Evolutionary conservation across 2,797 vertebrate species (phyloP).

Genomic region (Sebastolobus alascanus): DNA sequence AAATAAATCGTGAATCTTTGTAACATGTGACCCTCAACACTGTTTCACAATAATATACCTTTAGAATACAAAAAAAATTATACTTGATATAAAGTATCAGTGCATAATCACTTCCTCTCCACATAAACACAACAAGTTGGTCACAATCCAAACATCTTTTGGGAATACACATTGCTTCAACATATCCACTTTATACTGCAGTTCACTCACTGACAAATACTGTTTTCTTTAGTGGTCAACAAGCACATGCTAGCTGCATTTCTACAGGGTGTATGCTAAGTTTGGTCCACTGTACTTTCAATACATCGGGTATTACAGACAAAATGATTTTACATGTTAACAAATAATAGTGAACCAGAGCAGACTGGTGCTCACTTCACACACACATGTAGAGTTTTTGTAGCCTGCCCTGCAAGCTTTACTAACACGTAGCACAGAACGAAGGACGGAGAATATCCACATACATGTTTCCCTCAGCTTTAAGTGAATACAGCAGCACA

Average conservation of each 20-base stretch:
- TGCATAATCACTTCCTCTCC: slow-evolving; percentile 82
- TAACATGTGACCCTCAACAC: slow-evolving; percentile 59
- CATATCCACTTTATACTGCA: slow-evolving; percentile 42
- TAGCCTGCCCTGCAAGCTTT: slow-evolving; percentile 79
- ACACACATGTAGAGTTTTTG: slow-evolving; percentile 43
- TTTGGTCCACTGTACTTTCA: slow-evolving; percentile 25
- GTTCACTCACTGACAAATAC: slow-evolving; percentile 48
- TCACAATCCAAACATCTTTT: slow-evolving; percentile 65
- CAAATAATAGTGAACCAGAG: slow-evolving; percentile 42
- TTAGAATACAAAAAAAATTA: slow-evolving; percentile 80
- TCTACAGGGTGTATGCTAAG: slow-evolving; percentile 23
- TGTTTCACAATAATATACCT: slow-evolving; percentile 76
- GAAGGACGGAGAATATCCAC: slow-evolving; percentile 43
- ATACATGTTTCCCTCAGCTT: slow-evolving; percentile 45
- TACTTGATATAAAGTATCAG: slow-evolving; percentile 85
- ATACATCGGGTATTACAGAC: slow-evolving; percentile 4
- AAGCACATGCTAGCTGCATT: slow-evolving; percentile 36
- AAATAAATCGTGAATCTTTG: slow-evolving; percentile 46
- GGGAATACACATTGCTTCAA: slow-evolving; percentile 48
- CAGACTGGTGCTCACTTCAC: slow-evolving; percentile 50
- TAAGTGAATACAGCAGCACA: slow-evolving; percentile 76
- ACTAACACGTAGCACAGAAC: slow-evolving; percentile 47
- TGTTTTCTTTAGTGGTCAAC: slow-evolving; percentile 56
- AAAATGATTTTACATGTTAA: slow-evolving; percentile 29
- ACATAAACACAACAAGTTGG: slow-evolving; percentile 57